Conservation (phyloP, 2,797 vertebrate genomes). For the Sebastes jordani region DNA sequence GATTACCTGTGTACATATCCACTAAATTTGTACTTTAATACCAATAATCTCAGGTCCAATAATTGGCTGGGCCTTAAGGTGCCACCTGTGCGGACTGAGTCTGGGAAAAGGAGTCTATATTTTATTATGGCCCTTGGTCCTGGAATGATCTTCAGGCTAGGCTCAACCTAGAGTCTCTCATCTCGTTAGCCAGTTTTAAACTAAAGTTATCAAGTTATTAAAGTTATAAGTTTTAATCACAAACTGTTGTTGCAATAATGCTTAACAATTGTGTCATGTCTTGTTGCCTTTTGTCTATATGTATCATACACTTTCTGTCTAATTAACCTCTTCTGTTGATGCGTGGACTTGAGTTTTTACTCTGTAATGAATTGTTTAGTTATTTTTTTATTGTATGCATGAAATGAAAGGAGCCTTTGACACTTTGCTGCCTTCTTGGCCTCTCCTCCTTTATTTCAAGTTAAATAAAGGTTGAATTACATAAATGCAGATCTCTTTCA, state of each 20-base stretch:
- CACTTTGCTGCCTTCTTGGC: too few relatives aligned
- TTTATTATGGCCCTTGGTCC: background rate
- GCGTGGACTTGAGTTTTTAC: background rate
- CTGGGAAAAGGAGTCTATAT: background rate
- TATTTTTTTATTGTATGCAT: background rate
- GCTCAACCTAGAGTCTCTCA: background rate
- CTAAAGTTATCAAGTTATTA: background rate
- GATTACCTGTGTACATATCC: too few relatives aligned
- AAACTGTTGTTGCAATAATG: background rate
- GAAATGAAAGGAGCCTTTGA: too few relatives aligned
- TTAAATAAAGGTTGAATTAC: too few relatives aligned
- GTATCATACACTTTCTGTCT: too few relatives aligned
- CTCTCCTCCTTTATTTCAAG: too few relatives aligned
- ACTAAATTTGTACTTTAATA: background rate
- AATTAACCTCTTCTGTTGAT: background rate
- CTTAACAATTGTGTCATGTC: background rate
- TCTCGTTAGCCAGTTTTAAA: background rate
- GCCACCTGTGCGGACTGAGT: background rate
- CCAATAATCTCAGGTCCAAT: background rate
- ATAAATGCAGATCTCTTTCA: too few relatives aligned
- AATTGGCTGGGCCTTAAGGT: background rate
- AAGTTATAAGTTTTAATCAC: background rate
- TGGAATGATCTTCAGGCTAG: background rate
- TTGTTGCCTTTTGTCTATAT: background rate
- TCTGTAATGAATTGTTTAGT: background rate